A percentile compares a stretch with the other conserved stretches of the same genome.
Conservation (phyloP, 2,797 vertebrate genomes). For the Enteromius thamalakanensis region DNA sequence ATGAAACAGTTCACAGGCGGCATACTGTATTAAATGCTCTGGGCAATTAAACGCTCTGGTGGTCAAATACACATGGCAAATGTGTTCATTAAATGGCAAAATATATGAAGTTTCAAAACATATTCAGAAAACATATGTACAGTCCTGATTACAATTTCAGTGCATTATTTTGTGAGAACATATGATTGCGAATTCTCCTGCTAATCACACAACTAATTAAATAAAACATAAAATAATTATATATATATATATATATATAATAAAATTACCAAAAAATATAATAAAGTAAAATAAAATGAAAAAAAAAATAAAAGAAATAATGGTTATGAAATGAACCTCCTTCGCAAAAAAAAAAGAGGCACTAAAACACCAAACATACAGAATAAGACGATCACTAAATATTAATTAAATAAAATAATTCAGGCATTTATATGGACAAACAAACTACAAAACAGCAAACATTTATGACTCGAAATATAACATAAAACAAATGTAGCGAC, state of each 20-base stretch:
- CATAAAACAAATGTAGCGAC: background rate
- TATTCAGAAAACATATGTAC: background rate
- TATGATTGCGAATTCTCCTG: background rate
- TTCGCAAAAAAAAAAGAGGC: too few species aligned
- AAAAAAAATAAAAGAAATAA: background rate
- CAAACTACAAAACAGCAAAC: background rate
- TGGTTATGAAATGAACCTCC: too few species aligned
- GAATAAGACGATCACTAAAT: too few species aligned
- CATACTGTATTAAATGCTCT: background rate
- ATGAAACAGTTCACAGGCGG: background rate
- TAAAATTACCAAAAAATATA: background rate
- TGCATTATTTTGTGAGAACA: background rate
- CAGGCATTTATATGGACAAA: background rate
- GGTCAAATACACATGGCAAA: slow-evolving; percentile 6
- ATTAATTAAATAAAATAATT: background rate
- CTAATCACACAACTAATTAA: background rate
- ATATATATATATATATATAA: too few species aligned
- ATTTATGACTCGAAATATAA: background rate
- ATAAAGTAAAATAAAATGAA: background rate
- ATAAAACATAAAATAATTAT: background rate
- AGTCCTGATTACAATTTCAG: background rate
- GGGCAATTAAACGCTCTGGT: background rate
- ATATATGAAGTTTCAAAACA: background rate
- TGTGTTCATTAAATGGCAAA: background rate
- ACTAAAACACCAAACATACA: too few species aligned